Evolutionary conservation across 2,888 invertebrate species (phyloP), one percentile per base, ranked within the genome.

Genomic region (Crioceris asparagi): DNA sequence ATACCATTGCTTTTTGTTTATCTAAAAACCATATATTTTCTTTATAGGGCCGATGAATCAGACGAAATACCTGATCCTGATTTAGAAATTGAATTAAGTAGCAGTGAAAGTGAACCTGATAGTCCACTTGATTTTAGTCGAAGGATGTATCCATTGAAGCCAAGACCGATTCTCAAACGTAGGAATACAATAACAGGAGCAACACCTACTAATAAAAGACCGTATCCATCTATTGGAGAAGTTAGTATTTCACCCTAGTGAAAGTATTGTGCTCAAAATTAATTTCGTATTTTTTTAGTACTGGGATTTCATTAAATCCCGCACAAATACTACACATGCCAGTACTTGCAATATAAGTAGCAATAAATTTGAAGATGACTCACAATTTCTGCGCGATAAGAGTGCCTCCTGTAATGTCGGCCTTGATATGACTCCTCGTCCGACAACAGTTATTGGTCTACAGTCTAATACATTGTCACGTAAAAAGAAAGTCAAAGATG

Each of bases 171-270:
- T 46, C 70, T 83, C 23, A 84, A 85, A 59, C 73, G 92, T 8
- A 71, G 93, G 12, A 88, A 92, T 50, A 87, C 91, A 2, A 85
- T 93, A 47, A 83, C 90, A 51, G 90, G 93, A 11, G 83, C 77
- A 38, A 77, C 77, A 47, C 79, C 82, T n/a, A 71, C 72, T 10
- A 69, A 71, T 45, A 71, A 72, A 52, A 64, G 75, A 18, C 74
- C 79, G 38, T 72, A 73, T 41, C 70, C 75, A 48, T 70, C 76
- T 53, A 72, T 82, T 39, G 80, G 84, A 54, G 78, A 82, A 68
- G 76, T 80, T 51, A 54, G 57, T 35, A n/a, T 35, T 8, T 12
- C 3, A 36, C 11, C 10, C 7, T 5, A 27, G 6, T 27, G 27
- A 27, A 4, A 15, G 2, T 27, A 12, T 12, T 12, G 14, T 15